Conservation (phyloP, 2,797 vertebrate genomes). For the Oryzias sinensis region DNA sequence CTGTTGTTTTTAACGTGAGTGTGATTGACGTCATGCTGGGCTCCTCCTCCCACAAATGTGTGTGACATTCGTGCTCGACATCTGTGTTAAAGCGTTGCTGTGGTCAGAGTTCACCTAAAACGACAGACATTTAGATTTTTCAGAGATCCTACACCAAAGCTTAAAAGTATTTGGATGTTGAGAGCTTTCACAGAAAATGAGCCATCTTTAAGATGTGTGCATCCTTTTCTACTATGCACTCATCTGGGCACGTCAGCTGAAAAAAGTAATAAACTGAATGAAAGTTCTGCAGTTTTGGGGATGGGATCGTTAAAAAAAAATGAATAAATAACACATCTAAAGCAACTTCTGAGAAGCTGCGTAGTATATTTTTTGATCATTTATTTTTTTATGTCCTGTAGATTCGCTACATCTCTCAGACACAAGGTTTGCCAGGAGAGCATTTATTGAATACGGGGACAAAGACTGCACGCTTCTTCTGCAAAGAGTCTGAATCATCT, state of each 20-base stretch:
- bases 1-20: constrained; percentile 62
- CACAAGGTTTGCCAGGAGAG: constrained; percentile 94
- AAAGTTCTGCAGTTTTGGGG: background rate
- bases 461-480: constrained; percentile 95
- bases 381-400: constrained; percentile 56
- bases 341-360: background rate
- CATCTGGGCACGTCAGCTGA: constrained; percentile 11
- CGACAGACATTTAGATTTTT: constrained; percentile 33
- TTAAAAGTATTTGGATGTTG: constrained; percentile 21
- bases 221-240: constrained; percentile 1
- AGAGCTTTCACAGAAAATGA: constrained; percentile 35
- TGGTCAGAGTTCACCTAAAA: constrained; percentile 31
- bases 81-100: constrained; percentile 37
- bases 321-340: background rate
- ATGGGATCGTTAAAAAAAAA: background rate
- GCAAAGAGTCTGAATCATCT: constrained; percentile 87
- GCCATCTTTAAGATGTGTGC: constrained; percentile 31
- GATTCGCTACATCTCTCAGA: constrained; percentile 99
- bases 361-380: constrained; percentile 1
- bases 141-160: constrained; percentile 23
- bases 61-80: constrained; percentile 39
- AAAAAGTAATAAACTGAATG: constrained; percentile 1
- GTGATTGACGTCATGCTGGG: constrained; percentile 72
- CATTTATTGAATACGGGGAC: constrained; percentile 92
- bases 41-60: constrained; percentile 51